Evolutionary conservation across 2,888 invertebrate species (phyloP), one percentile per base, ranked within the genome.

Genomic region (Andrena dorsata): DNA sequence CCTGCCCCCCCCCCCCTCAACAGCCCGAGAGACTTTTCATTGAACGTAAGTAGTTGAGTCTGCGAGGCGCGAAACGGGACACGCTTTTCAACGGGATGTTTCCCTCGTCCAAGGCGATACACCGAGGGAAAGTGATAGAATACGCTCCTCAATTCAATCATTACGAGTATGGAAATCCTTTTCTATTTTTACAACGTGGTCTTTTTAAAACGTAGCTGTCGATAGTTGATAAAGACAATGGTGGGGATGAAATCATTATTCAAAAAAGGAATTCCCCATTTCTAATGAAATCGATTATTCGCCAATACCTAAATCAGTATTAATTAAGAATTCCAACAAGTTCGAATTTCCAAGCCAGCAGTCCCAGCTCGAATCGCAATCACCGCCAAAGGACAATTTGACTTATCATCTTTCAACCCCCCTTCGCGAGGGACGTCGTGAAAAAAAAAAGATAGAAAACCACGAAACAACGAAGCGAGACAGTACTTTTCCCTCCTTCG

Each of bases 401-500:
- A 83, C 80, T 80, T 73, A 80, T 80, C 83, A 72, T 76, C 69
- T 49, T 16, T 60, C 72, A 69, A 68, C 7, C 75, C 65, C 26
- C n/a, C 2, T 1, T 8, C n/a, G 13, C 8, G n/a, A 4, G 8
- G 8, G 41, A 30, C 20, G 30, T 1, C 2, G 63, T 5, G 51
- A 70, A 69, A 84, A 83, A 70, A 69, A 84, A 83, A 86, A 86
- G 82, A 53, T 49, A 81, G 72, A 78, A 72, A 86, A 75, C 79
- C 76, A 76, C 86, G 85, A 83, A 83, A 88, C 87, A 86, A 86
- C 86, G 85, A 68, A 82, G 78, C 73, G 51, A 76, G 72, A 47
- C 81, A 56, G 78, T 84, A 80, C 78, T 85, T 86, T 80, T 88
- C 84, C 77, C 80, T 72, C 76, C 80, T 78, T 77, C 79, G 80